Evolutionary conservation across 2,113 vertebrate genomes (phyloP).

Genomic region (Colinus virginianus): DNA sequence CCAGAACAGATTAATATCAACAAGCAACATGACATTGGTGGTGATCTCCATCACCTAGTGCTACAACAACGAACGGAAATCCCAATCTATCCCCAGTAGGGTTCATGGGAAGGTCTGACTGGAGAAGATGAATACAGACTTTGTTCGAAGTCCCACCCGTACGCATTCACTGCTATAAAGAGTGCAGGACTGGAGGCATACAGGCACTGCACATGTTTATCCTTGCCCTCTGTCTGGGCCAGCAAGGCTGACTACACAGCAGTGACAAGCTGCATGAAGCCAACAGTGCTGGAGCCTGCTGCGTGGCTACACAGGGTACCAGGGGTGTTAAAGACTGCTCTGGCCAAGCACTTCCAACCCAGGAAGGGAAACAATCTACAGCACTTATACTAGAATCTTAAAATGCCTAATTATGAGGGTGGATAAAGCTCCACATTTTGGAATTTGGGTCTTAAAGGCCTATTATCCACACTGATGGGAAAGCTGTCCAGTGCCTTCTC

Average conservation of each 20-base stretch:
- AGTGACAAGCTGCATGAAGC: neutral
- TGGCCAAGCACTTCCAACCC: neutral
- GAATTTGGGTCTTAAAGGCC: neutral
- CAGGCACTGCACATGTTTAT: fast-evolving
- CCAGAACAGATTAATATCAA: constrained; percentile 22
- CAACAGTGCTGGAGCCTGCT: neutral
- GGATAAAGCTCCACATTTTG: neutral
- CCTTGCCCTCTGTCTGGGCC: neutral
- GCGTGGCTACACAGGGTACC: fast-evolving
- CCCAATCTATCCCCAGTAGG: neutral
- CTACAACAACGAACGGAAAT: neutral
- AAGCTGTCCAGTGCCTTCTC: neutral
- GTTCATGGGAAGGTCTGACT: neutral
- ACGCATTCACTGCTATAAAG: neutral
- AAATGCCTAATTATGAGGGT: neutral
- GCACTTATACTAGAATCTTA: neutral
- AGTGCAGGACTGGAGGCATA: neutral
- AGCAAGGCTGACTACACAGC: fast-evolving
- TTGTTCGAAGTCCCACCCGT: neutral
- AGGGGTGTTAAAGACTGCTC: neutral
- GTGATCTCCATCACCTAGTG: neutral
- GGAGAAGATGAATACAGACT: neutral
- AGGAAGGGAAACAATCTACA: neutral
- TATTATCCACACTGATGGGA: neutral
- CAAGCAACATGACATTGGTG: neutral